Percentiles rank a stretch among this genome's conserved stretches.
Conservation (phyloP, 2,888 invertebrate genomes). For the Apotomis turbidana region DNA sequence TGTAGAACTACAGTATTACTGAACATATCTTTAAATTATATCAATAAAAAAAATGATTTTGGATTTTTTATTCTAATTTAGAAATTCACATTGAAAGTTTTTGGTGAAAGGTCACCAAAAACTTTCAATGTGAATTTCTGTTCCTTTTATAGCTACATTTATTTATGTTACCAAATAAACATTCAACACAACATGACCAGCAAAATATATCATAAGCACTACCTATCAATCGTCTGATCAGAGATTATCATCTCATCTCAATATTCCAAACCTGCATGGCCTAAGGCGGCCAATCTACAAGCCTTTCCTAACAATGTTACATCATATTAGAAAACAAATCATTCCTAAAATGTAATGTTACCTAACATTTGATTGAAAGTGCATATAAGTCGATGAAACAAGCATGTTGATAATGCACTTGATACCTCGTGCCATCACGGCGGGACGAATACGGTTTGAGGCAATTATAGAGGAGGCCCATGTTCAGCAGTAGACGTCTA, state of each 20-base stretch:
- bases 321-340: slow-evolving; percentile 22
- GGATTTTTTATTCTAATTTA: too few species aligned
- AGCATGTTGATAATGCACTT: too few species aligned
- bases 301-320: slow-evolving; percentile 18
- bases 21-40: too few species aligned
- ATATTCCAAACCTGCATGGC: not conserved
- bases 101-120: too few species aligned
- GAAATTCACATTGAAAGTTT: too few species aligned
- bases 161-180: not conserved
- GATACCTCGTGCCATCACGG: too few species aligned
- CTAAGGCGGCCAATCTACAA: slow-evolving; percentile 18
- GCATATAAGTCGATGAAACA: not conserved
- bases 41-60: too few species aligned
- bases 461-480: too few species aligned
- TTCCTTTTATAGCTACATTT: not conserved
- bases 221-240: not conserved
- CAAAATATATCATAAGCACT: not conserved
- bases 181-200: not conserved
- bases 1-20: too few species aligned
- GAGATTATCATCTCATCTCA: slow-evolving; percentile 5
- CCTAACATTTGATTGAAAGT: slow-evolving; percentile 8
- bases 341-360: slow-evolving; percentile 9
- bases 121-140: not conserved
- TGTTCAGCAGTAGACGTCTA: too few species aligned
- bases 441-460: too few species aligned